Evolutionary conservation across 2,888 invertebrate genomes (phyloP).

Genomic region (Petrolisthes manimaculis): DNA sequence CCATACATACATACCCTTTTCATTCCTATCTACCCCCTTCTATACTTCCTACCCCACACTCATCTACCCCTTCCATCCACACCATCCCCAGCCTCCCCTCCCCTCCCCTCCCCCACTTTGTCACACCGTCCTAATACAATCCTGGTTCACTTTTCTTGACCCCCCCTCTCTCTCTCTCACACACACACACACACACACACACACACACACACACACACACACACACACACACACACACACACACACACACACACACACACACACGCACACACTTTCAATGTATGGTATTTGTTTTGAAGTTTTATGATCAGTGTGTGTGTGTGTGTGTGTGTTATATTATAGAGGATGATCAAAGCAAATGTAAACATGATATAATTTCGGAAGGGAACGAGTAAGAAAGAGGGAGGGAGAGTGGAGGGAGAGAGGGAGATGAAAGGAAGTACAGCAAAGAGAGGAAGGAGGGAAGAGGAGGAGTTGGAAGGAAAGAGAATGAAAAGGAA

Average conservation of each 20-base stretch:
- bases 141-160: neutral
- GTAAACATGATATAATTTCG: too few relatives aligned
- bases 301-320: too few relatives aligned
- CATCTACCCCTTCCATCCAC: neutral
- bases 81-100: neutral
- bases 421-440: neutral
- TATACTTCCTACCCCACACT: neutral
- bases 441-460: neutral
- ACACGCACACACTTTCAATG: slow-evolving; percentile 23
- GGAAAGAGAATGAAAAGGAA: neutral
- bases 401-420: slow-evolving; percentile 23
- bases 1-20: neutral
- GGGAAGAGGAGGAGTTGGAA: neutral
- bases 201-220: slow-evolving; percentile 27
- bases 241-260: slow-evolving; percentile 36
- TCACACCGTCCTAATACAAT: neutral
- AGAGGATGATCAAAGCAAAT: too few relatives aligned
- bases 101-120: neutral
- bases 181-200: slow-evolving; percentile 25
- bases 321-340: too few relatives aligned
- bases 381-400: neutral
- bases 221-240: slow-evolving; percentile 35
- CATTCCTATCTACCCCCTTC: neutral
- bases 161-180: neutral
- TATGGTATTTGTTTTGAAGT: neutral